Evolutionary conservation across 2,113 vertebrate genomes (phyloP).

Genomic region (Morone chrysops): DNA sequence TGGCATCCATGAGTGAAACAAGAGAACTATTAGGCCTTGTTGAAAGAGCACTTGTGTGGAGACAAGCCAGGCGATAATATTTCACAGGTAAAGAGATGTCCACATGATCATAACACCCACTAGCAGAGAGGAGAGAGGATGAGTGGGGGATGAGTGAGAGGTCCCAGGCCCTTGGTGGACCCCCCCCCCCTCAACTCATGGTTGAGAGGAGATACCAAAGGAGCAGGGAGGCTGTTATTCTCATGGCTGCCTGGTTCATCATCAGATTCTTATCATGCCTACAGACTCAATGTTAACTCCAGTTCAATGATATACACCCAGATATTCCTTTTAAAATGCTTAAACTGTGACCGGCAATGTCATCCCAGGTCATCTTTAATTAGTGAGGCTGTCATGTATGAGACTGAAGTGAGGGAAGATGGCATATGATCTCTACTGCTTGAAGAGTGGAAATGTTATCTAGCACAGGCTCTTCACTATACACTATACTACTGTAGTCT

Average conservation of each 20-base stretch:
- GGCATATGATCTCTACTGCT: slow-evolving; percentile 1
- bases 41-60: slow-evolving; percentile 62
- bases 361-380: slow-evolving; percentile 61
- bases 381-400: slow-evolving; percentile 51
- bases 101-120: slow-evolving; percentile 58
- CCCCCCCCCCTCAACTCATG: slow-evolving; percentile 30
- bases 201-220: slow-evolving; percentile 73
- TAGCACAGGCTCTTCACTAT: slow-evolving; percentile 53
- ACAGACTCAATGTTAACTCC: slow-evolving; percentile 22
- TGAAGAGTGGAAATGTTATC: slow-evolving; percentile 47
- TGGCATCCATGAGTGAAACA: slow-evolving; percentile 68
- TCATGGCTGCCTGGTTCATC: slow-evolving; percentile 66
- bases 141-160: slow-evolving; percentile 73
- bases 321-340: slow-evolving; percentile 46
- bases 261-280: slow-evolving; percentile 77
- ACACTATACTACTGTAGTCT: slow-evolving; percentile 64
- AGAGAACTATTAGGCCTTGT: slow-evolving; percentile 61
- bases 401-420: slow-evolving; percentile 11
- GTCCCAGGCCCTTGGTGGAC: slow-evolving; percentile 56
- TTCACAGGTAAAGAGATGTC: slow-evolving; percentile 79
- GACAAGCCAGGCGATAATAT: slow-evolving; percentile 72
- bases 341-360: slow-evolving; percentile 45
- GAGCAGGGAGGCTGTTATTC: slow-evolving; percentile 80
- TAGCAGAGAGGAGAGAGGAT: slow-evolving; percentile 40
- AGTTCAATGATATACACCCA: slow-evolving; percentile 14